phyloP scores from a whole-genome alignment of 2,113 vertebrate genomes.

The Megaceryle torquata region DNA sequence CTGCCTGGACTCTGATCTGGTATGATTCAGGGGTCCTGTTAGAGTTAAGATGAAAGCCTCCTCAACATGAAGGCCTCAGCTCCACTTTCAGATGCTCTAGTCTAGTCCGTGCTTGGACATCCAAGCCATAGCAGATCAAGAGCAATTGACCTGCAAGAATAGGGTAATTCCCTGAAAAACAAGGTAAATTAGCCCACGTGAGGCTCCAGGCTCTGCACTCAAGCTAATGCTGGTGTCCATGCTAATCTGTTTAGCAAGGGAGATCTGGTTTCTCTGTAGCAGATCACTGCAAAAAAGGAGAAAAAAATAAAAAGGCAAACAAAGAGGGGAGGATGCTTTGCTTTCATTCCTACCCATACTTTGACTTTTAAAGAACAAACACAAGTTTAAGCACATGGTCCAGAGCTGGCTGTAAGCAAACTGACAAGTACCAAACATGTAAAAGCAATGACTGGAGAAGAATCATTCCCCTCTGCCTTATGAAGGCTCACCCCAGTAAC shows the following conservation, averaged over 20 bases:
- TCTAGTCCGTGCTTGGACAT: background rate
- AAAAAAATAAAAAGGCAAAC: background rate
- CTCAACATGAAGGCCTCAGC: background rate
- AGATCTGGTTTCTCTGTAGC: background rate
- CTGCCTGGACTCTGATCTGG: background rate
- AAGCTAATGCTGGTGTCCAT: background rate
- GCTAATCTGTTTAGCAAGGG: background rate
- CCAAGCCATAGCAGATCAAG: background rate
- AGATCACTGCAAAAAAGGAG: background rate
- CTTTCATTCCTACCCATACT: background rate
- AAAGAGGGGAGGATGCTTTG: background rate
- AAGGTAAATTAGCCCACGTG: background rate
- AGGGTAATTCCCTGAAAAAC: background rate
- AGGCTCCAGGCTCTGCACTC: background rate
- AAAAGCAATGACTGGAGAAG: background rate
- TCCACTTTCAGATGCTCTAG: background rate
- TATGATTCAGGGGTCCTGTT: background rate
- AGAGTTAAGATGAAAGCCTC: background rate
- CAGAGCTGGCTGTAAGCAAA: background rate
- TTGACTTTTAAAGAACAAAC: background rate
- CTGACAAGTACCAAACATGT: background rate
- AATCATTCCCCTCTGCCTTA: fast-evolving
- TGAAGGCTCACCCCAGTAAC: background rate
- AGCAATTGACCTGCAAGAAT: background rate
- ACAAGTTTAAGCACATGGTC: background rate